Percentiles rank a stretch among this genome's conserved stretches.
Conservation (phyloP, 2,888 invertebrate genomes). For the Eupithecia pulchellata region DNA sequence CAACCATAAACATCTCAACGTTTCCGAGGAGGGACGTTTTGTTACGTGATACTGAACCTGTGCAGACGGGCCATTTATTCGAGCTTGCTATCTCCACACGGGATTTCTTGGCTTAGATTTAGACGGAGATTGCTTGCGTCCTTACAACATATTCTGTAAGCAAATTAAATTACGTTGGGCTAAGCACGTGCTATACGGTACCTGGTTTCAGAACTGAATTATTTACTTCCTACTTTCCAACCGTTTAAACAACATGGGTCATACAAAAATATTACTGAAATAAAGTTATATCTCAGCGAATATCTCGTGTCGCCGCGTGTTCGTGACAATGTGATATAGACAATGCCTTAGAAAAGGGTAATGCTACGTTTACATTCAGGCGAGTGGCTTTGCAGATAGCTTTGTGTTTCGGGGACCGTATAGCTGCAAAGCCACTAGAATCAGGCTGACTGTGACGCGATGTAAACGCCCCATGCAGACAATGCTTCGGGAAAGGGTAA, state of each 20-base stretch:
- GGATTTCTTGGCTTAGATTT: conserved; percentile 16
- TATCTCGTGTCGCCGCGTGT: conserved; percentile 81
- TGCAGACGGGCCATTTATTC: conserved; percentile 36
- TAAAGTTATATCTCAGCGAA: conserved; percentile 80
- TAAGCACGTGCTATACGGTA: conserved; percentile 12
- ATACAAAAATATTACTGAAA: conserved; percentile 74
- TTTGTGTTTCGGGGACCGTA: conserved; percentile 40
- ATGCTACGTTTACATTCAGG: conserved; percentile 64
- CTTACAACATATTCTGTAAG: conserved; percentile 12
- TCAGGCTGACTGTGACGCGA: conserved; percentile 26
- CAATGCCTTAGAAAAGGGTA: conserved; percentile 80
- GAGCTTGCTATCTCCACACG: conserved; percentile 23
- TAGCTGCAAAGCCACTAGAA: conserved; percentile 36
- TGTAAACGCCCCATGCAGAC: conserved; percentile 70
- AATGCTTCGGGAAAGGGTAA: conserved; percentile 78
- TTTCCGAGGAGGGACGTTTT: conserved; percentile 35
- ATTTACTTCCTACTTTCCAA: conserved; percentile 18
- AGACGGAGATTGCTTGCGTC: conserved; percentile 14
- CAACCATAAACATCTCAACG: conserved; percentile 56
- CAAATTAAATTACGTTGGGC: conserved; percentile 13
- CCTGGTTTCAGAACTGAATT: background rate
- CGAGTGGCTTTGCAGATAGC: conserved; percentile 44
- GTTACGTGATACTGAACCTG: conserved; percentile 39
- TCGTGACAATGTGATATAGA: conserved; percentile 83
- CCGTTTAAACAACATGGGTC: conserved; percentile 50